phyloP scores from a whole-genome alignment of 2,113 vertebrate species.

The Cyanoderma ruficeps region DNA sequence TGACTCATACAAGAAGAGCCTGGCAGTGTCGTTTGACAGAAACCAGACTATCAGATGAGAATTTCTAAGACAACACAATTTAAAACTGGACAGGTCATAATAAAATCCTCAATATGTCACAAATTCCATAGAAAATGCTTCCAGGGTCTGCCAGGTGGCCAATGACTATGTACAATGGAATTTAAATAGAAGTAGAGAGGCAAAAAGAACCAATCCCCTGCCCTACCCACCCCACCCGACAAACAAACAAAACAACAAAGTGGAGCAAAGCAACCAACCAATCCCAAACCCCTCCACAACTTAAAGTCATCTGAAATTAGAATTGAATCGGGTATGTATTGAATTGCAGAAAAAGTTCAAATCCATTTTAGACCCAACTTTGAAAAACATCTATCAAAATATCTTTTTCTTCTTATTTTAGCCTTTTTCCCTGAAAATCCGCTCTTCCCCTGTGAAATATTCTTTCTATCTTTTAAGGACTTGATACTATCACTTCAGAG shows the following conservation, averaged over 20 bases:
- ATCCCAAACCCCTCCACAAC: background rate
- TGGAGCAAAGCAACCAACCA: background rate
- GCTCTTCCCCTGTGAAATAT: background rate
- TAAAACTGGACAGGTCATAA: background rate
- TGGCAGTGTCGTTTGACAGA: background rate
- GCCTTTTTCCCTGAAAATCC: background rate
- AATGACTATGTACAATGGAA: background rate
- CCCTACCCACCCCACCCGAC: too few relatives aligned
- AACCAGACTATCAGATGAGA: background rate
- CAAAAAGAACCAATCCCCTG: too few relatives aligned
- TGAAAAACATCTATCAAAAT: background rate
- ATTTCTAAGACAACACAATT: background rate
- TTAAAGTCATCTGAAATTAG: background rate
- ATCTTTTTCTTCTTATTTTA: background rate
- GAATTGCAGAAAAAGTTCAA: background rate
- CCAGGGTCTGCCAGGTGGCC: background rate
- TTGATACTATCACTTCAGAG: background rate
- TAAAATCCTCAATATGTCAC: background rate
- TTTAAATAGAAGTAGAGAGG: background rate
- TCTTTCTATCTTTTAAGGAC: background rate
- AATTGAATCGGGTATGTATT: background rate
- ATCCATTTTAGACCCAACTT: background rate
- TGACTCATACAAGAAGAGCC: background rate
- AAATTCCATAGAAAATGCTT: background rate
- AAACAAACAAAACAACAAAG: background rate